phyloP scores from a whole-genome alignment of 1,140 invertebrate genomes.

The Protaetia brevitarsis region DNA sequence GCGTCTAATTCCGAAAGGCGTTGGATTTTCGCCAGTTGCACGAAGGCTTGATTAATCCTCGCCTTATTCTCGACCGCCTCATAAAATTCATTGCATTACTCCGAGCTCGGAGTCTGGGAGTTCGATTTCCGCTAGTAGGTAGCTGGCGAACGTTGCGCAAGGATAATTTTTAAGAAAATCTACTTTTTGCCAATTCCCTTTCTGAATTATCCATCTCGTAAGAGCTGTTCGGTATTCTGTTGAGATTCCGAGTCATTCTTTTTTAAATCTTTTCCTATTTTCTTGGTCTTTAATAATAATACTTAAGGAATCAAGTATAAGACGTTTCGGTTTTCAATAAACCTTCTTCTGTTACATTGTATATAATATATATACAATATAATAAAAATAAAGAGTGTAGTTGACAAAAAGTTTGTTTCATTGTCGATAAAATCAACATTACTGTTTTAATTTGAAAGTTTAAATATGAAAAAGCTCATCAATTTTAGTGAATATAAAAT shows the following conservation, averaged over 20 bases:
- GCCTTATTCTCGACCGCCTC: neutral
- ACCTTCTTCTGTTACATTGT: too few species aligned
- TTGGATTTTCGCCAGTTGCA: neutral
- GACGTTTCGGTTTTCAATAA: too few species aligned
- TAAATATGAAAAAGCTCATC: too few species aligned
- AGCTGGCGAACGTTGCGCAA: neutral
- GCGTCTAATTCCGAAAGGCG: neutral
- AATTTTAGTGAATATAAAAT: too few species aligned
- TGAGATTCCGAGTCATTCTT: neutral
- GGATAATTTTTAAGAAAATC: conserved; percentile 9
- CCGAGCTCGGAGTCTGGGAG: too few species aligned
- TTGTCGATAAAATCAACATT: too few species aligned
- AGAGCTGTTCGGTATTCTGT: neutral
- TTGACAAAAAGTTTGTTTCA: too few species aligned
- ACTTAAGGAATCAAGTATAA: neutral
- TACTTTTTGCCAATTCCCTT: neutral
- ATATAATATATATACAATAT: too few species aligned
- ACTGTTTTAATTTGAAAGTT: too few species aligned
- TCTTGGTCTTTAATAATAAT: neutral
- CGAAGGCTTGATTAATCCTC: neutral
- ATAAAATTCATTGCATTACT: neutral
- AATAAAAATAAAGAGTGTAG: too few species aligned
- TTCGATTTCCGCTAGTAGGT: neutral
- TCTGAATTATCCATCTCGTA: neutral
- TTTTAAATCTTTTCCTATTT: too few species aligned